Evolutionary conservation across 2,113 vertebrate species (phyloP).

Genomic region (Cervus canadensis): DNA sequence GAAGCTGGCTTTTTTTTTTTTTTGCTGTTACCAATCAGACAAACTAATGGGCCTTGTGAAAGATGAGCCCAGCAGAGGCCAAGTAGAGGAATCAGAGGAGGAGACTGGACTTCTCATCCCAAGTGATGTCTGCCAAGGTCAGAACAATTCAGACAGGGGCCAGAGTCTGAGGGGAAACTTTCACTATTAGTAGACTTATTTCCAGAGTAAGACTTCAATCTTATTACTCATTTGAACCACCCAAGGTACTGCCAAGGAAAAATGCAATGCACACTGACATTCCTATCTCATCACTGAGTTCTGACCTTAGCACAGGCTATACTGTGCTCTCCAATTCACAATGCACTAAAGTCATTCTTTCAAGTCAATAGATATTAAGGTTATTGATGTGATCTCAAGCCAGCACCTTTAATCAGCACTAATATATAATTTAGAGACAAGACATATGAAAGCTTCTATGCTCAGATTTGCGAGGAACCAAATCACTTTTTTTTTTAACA

Average conservation of each 20-base stretch:
- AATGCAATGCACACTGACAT: neutral
- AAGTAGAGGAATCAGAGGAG: neutral
- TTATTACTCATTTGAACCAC: neutral
- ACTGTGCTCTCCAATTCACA: neutral
- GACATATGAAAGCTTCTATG: neutral
- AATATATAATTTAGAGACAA: slow-evolving; percentile 14
- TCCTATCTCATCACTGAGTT: neutral
- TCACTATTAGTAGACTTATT: neutral
- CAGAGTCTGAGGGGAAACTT: neutral
- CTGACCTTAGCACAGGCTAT: neutral
- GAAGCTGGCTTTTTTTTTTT: neutral
- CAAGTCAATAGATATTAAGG: neutral
- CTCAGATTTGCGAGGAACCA: neutral
- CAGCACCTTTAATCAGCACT: neutral
- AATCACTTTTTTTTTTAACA: neutral
- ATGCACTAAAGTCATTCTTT: neutral
- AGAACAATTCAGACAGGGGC: neutral
- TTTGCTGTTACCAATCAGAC: slow-evolving; percentile 31
- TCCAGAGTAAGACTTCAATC: neutral
- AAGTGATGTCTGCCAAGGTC: neutral
- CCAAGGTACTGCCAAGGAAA: neutral
- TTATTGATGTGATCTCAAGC: neutral
- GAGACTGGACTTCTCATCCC: neutral
- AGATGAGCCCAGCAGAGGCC: slow-evolving; percentile 37
- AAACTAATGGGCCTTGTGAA: slow-evolving; percentile 18